Conservation (phyloP, 2,113 vertebrate species). For the Lasiurus borealis region DNA sequence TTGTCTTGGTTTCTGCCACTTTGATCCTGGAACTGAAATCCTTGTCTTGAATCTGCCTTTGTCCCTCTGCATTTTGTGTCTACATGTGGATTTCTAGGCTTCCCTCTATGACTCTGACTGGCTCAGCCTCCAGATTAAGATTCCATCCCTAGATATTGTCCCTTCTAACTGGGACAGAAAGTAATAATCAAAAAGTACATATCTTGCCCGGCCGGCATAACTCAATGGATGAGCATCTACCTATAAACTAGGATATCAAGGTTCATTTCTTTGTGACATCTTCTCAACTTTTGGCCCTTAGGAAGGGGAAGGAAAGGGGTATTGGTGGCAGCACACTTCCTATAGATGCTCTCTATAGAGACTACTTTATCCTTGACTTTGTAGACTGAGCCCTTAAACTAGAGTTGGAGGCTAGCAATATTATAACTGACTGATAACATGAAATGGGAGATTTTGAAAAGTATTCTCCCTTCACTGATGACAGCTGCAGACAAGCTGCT, state of each 20-base stretch:
- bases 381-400: background rate
- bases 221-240: too few species aligned
- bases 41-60: background rate
- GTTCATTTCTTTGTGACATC: too few species aligned
- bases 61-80: background rate
- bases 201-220: too few species aligned
- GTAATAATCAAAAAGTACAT: too few species aligned
- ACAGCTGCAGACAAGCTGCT: background rate
- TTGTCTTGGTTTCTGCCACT: background rate
- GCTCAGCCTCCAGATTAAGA: background rate
- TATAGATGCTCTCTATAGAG: background rate
- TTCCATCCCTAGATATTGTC: background rate
- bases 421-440: background rate
- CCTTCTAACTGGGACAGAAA: too few species aligned
- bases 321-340: background rate
- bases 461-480: background rate
- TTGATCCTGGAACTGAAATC: background rate
- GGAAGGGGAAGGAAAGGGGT: background rate
- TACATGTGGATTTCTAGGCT: background rate
- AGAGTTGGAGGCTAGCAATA: background rate
- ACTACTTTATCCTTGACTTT: background rate
- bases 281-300: background rate
- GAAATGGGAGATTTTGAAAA: background rate
- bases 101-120: background rate
- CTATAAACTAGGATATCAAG: too few species aligned